These are phyloP conservation scores for Papilio gigon DNA, from an alignment of 2,888 invertebrate genomes.

Conservation along the genomic window DNA sequence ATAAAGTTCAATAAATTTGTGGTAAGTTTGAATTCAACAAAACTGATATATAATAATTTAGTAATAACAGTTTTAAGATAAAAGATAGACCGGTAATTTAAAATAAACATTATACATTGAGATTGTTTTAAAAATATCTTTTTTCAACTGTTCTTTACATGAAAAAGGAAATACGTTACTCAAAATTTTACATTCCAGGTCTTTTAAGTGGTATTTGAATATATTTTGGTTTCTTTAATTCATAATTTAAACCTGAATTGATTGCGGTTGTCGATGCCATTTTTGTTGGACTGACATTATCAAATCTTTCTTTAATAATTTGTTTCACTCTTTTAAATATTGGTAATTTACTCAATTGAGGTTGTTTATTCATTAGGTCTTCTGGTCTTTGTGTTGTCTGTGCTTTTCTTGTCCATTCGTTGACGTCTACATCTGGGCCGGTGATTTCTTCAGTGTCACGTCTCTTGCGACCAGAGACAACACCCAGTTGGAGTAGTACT, in stretches of 20 bases:
- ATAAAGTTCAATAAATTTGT: background rate
- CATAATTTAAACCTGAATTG: background rate
- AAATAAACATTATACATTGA: slow-evolving; percentile 8
- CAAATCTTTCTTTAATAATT: slow-evolving; percentile 18
- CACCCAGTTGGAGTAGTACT: slow-evolving; percentile 89
- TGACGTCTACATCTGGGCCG: slow-evolving; percentile 43
- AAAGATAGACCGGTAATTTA: slow-evolving; percentile 7
- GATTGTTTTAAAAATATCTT: slow-evolving; percentile 3
- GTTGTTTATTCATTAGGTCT: background rate
- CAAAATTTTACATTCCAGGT: background rate
- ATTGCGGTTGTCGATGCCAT: background rate
- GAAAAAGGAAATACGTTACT: background rate
- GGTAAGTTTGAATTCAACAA: slow-evolving; percentile 26
- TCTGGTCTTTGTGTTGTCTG: slow-evolving; percentile 32
- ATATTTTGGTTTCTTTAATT: slow-evolving; percentile 5
- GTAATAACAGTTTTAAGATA: background rate
- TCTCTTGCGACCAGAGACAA: slow-evolving; percentile 84
- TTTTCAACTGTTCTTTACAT: background rate
- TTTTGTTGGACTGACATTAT: slow-evolving; percentile 32
- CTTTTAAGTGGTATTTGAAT: slow-evolving; percentile 35
- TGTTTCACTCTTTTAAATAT: slow-evolving; percentile 13
- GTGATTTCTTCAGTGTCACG: slow-evolving; percentile 69
- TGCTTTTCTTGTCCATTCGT: slow-evolving; percentile 35
- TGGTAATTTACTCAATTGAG: slow-evolving; percentile 1
- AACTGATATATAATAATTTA: background rate